Evolutionary conservation across 35 echinoderm and acorn worm genomes (phyloP), one percentile per base, ranked within the genome.

Genomic region (Hemicentrotus pulcherrimus): DNA sequence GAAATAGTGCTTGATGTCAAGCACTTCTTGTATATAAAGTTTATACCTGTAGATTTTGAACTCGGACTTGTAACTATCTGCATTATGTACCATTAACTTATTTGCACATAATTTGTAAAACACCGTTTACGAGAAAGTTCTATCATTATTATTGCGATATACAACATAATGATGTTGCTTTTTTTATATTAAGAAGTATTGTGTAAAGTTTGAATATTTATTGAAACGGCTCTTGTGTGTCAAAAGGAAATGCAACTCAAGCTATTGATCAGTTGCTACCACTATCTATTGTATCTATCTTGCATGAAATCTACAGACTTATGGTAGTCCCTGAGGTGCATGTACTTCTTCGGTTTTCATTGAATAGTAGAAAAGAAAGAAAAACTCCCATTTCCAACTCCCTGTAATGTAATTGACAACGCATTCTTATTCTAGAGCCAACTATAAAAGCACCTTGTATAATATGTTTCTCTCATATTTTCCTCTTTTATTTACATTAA

Each of bases 101-200:
- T 93, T 93, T 93, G 91, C 91, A 93, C 91, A 93, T 93, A 93
- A 93, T 48, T 93, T 78, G 65, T 78, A n/a, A 78, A 78, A 78
- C 65, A 78, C 65, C 65, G n/a, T 78, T 78, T 78, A 78, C 28
- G n/a, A 78, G 22, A 78, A 24, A 78, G 19, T 78, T 78, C 65
- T 78, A n/a, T 78, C 24, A 28, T 78, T 78, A 22, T n/a, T 78
- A 55, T 7, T 13, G 30, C 32, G 91, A 93, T 46, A 16, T 58
- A 31, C 30, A 19, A 24, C 46, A 46, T 47, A n/a, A 48, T 47
- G 91, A 55, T 58, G 48, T 47, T 93, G 48, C 46, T 93, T 58
- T 93, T 47, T 93, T 78, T 78, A 78, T 78, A 78, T 78, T 78
- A 78, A 28, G 65, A 78, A 28, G 28, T 90, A 45, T 90, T 90